Conservation (phyloP, 1,140 invertebrate species). For the Drosophila quadrilineata region DNA sequence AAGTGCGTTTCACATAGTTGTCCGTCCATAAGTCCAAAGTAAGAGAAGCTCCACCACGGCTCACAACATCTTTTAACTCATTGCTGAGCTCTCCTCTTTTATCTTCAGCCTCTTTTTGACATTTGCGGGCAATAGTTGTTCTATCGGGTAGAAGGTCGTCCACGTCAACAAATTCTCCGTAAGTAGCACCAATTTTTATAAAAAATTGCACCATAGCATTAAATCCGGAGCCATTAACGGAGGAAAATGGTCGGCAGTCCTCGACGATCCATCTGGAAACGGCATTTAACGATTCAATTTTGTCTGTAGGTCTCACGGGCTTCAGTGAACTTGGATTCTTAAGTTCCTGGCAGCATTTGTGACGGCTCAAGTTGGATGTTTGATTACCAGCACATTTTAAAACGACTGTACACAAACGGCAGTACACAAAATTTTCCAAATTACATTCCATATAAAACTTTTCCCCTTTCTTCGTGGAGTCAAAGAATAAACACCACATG, state of each 20-base stretch:
- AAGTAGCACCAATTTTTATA: conserved; percentile 21
- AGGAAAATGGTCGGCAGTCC: conserved; percentile 29
- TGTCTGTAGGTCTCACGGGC: background rate
- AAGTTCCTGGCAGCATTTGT: conserved; percentile 12
- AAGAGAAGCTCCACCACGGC: background rate
- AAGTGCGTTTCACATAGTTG: conserved; percentile 12
- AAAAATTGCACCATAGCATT: conserved; percentile 15
- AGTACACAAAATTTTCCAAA: background rate
- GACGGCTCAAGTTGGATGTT: conserved; percentile 20
- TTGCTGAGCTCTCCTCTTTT: conserved; percentile 10
- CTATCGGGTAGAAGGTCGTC: conserved; percentile 27
- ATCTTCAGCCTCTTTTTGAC: conserved; percentile 9
- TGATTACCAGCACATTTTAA: conserved; percentile 26
- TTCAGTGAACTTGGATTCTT: no score
- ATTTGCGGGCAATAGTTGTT: conserved; percentile 4
- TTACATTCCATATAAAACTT: background rate
- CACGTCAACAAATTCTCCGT: conserved; percentile 19
- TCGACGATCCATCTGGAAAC: conserved; percentile 20
- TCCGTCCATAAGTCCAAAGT: conserved; percentile 16
- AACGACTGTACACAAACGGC: conserved; percentile 1
- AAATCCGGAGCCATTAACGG: conserved; percentile 23
- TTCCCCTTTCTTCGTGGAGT: background rate
- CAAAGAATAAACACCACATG: background rate
- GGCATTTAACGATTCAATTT: background rate
- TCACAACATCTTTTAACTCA: conserved; percentile 6